Evolutionary conservation across 2,797 vertebrate genomes (phyloP).

Genomic region (Danio tinwini): DNA sequence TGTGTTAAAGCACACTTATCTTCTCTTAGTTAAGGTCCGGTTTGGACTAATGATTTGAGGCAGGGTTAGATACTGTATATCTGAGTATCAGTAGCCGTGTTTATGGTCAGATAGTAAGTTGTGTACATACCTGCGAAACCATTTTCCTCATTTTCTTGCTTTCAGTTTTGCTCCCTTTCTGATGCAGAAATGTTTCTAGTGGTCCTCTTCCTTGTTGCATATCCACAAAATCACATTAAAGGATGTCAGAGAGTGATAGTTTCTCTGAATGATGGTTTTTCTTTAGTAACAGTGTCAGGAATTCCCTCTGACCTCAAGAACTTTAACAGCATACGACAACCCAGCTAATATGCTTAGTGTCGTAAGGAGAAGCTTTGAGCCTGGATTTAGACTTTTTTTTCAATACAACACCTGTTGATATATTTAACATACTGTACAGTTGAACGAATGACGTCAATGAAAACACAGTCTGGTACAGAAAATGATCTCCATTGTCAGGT

Average conservation of each 20-base stretch:
- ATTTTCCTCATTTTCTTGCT: not conserved
- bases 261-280: constrained; percentile 5
- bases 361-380: constrained; percentile 33
- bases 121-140: constrained; percentile 22
- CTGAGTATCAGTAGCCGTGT: constrained; percentile 9
- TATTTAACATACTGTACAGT: not conserved
- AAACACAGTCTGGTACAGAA: not conserved
- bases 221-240: constrained; percentile 18
- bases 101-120: constrained; percentile 1
- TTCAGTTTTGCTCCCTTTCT: constrained; percentile 10
- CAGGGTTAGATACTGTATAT: not conserved
- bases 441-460: not conserved
- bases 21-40: not conserved
- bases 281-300: not conserved
- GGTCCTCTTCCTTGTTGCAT: not conserved
- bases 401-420: not conserved
- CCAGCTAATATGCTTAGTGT: constrained; percentile 47
- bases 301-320: not conserved
- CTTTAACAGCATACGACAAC: constrained; percentile 30
- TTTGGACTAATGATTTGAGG: not conserved
- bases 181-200: not conserved
- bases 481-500: not conserved
- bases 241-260: not conserved
- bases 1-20: too few species aligned
- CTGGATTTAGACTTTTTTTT: constrained; percentile 24